phyloP scores from a whole-genome alignment of 2,797 vertebrate species.

The Discoglossus pictus region DNA sequence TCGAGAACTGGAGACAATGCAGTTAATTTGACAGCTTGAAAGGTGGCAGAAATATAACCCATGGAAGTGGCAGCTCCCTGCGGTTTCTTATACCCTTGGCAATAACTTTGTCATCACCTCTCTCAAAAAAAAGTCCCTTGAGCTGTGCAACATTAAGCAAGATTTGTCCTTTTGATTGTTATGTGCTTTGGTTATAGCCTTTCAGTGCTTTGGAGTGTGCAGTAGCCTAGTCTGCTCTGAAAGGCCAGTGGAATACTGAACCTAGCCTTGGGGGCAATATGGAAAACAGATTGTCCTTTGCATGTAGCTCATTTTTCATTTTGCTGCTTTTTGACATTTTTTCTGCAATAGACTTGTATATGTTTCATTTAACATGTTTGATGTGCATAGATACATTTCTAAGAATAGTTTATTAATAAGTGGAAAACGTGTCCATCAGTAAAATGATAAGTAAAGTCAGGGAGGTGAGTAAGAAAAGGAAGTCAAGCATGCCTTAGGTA shows the following conservation, averaged over 20 bases:
- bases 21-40: conserved; percentile 66
- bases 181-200: conserved; percentile 54
- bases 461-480: no score
- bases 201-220: conserved; percentile 56
- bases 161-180: conserved; percentile 59
- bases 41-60: conserved; percentile 74
- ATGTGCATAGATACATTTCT: no score
- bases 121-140: conserved; percentile 57
- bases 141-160: conserved; percentile 59
- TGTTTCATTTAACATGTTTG: no score
- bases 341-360: conserved; percentile 3
- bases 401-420: no score
- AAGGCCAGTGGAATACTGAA: conserved; percentile 62
- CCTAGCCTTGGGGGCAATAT: conserved; percentile 62
- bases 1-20: conserved; percentile 69
- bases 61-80: conserved; percentile 68
- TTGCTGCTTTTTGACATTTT: conserved; percentile 57
- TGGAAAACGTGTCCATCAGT: no score
- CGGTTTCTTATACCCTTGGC: conserved; percentile 65
- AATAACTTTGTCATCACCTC: conserved; percentile 62
- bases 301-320: conserved; percentile 36
- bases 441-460: no score
- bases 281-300: conserved; percentile 62
- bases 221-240: conserved; percentile 48
- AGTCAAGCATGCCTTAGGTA: no score